Conservation (phyloP, 1,140 invertebrate species). For the Choristoneura fumiferana region DNA sequence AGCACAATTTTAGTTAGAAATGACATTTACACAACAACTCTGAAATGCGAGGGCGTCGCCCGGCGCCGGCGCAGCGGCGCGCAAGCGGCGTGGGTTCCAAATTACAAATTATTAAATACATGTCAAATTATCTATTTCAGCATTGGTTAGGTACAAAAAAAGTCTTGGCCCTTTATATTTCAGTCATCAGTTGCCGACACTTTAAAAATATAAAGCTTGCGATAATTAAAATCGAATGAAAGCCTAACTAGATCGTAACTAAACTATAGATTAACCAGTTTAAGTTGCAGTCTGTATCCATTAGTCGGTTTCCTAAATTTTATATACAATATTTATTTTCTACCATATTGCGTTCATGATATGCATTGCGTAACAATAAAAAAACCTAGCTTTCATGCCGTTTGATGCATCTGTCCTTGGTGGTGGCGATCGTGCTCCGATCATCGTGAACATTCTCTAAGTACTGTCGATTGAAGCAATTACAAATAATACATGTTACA, state of each 20-base stretch:
- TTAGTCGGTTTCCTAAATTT: slow-evolving; percentile 63
- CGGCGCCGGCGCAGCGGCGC: background rate
- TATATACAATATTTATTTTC: slow-evolving; percentile 78
- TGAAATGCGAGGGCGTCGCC: slow-evolving; percentile 69
- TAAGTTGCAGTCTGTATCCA: slow-evolving; percentile 70
- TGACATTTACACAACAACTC: slow-evolving; percentile 64
- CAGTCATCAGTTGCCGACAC: slow-evolving; percentile 76
- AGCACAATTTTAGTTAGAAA: slow-evolving; percentile 53
- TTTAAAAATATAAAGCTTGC: slow-evolving; percentile 73
- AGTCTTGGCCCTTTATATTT: slow-evolving; percentile 68
- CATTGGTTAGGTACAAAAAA: slow-evolving; percentile 55
- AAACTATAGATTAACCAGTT: slow-evolving; percentile 71
- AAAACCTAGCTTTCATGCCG: slow-evolving; percentile 75
- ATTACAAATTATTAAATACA: slow-evolving; percentile 58
- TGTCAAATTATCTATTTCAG: slow-evolving; percentile 53
- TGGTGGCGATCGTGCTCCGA: slow-evolving; percentile 31
- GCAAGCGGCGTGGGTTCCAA: background rate
- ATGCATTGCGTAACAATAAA: slow-evolving; percentile 78
- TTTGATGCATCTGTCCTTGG: slow-evolving; percentile 56
- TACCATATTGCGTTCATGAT: slow-evolving; percentile 78
- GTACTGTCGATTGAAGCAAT: slow-evolving; percentile 70
- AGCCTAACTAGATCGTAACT: slow-evolving; percentile 75
- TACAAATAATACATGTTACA: slow-evolving; percentile 66
- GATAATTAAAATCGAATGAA: slow-evolving; percentile 67
- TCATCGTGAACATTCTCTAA: slow-evolving; percentile 48